Percentiles rank a stretch among this genome's conserved stretches.
Conservation (phyloP, 2,888 invertebrate genomes). For the Lepidonotus clava region DNA sequence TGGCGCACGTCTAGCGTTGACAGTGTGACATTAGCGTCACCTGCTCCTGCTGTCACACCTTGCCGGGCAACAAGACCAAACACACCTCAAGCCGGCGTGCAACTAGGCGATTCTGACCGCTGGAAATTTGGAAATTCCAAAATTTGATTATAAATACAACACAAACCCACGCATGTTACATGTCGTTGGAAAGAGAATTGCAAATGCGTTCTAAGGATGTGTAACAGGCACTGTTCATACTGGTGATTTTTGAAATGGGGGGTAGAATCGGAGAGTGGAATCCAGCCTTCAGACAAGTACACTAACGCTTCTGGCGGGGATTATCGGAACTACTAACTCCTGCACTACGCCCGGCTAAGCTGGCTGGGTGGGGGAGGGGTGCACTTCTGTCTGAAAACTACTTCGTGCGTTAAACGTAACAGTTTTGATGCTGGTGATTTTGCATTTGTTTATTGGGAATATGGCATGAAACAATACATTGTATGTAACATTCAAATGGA, state of each 20-base stretch:
- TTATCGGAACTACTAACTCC: conserved; percentile 15
- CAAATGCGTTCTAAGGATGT: neutral
- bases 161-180: neutral
- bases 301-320: conserved; percentile 9
- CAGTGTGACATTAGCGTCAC: neutral
- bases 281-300: neutral
- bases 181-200: neutral
- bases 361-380: neutral
- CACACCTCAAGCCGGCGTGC: neutral
- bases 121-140: neutral
- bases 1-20: neutral
- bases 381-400: neutral
- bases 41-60: neutral
- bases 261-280: neutral
- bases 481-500: too few species aligned
- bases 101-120: neutral
- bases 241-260: neutral
- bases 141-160: neutral
- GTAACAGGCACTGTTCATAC: neutral
- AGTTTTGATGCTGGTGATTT: neutral
- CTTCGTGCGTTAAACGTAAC: neutral
- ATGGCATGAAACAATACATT: neutral
- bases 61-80: neutral
- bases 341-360: neutral
- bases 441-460: neutral